A percentile compares a stretch with the other conserved stretches of the same genome.
phyloP scores from a whole-genome alignment of 2,888 invertebrate species.

The Agrochola macilenta region DNA sequence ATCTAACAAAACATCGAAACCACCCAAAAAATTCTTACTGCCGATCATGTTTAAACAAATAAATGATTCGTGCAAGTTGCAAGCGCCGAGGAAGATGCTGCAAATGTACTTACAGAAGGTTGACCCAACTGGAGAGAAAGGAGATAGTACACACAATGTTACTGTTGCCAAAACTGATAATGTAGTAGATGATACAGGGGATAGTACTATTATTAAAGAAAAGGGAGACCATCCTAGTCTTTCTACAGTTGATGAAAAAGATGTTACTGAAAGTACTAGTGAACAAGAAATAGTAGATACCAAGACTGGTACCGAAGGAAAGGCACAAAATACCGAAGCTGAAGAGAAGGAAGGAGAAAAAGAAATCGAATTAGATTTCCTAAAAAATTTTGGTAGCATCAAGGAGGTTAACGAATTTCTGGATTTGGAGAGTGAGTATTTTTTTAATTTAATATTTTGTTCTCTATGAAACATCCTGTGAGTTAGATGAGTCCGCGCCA shows the following conservation, averaged over 20 bases:
- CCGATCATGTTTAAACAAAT: slow-evolving; percentile 74
- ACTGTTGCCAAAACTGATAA: slow-evolving; percentile 4
- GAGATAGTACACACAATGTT: slow-evolving; percentile 19
- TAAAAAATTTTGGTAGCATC: slow-evolving; percentile 82
- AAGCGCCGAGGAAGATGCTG: slow-evolving; percentile 69
- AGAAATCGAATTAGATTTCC: slow-evolving; percentile 70
- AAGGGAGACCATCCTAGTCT: background rate
- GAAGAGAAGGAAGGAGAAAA: background rate
- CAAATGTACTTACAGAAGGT: slow-evolving; percentile 68
- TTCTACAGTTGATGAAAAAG: slow-evolving; percentile 2
- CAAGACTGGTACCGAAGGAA: background rate
- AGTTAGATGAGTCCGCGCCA: background rate
- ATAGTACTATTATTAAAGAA: background rate
- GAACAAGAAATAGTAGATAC: slow-evolving; percentile 5
- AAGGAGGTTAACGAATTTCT: slow-evolving; percentile 83
- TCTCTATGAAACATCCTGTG: background rate
- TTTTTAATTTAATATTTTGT: background rate
- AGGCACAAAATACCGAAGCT: background rate
- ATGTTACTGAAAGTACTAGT: slow-evolving; percentile 6
- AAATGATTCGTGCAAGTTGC: slow-evolving; percentile 41
- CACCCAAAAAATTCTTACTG: slow-evolving; percentile 76
- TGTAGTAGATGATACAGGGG: slow-evolving; percentile 32
- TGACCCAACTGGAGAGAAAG: slow-evolving; percentile 22
- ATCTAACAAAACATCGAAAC: slow-evolving; percentile 52
- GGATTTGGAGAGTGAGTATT: slow-evolving; percentile 83